Evolutionary conservation across 2,113 vertebrate species (phyloP), one percentile per base, ranked within the genome.

Genomic region (Phaethornis superciliosus): DNA sequence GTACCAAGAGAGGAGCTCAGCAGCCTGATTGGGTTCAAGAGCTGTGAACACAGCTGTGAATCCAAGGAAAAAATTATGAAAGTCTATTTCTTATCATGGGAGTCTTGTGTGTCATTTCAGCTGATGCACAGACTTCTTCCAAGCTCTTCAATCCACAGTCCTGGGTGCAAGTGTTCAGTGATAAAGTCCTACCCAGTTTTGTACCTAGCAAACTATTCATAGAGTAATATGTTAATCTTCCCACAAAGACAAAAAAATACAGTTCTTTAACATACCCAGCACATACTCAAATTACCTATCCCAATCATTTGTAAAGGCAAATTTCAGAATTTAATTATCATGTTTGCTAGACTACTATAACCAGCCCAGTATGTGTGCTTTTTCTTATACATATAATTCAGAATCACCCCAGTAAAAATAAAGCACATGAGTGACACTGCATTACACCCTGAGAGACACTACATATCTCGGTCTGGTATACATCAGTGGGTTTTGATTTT

Each of bases 401-500:
- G 62, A 94, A 82, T 51, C n/a, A 80, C 13, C 21, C 15, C 4
- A 76, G 6, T 64, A 65, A 91, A 89, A 65, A 11, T 24, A 62
- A 90, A 35, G 17, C 89, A 33, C 2, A 6, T n/a, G 51, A 87
- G 17, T 2, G 11, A 65, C 46, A 60, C 44, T 30, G 5, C 2
- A 1, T 82, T 76, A 65, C n/a, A 79, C n/a, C 51, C 67, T 32
- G 33, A 92, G 69, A 94, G 54, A 81, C 54, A 59, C 80, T 84
- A 59, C 78, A 69, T 77, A 49, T 62, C 58, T 85, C 0, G 0
- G 70, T 72, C 87, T 96, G 81, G 77, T 79, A 59, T 90, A 85
- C 77, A 76, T 89, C 86, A 70, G 37, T 35, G 74, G 67, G 46
- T 82, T 94, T 94, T 94, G 70, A 91, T 94, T 95, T 78, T 72